Conservation (phyloP, 2,888 invertebrate genomes). For the Bombylius discolor region DNA sequence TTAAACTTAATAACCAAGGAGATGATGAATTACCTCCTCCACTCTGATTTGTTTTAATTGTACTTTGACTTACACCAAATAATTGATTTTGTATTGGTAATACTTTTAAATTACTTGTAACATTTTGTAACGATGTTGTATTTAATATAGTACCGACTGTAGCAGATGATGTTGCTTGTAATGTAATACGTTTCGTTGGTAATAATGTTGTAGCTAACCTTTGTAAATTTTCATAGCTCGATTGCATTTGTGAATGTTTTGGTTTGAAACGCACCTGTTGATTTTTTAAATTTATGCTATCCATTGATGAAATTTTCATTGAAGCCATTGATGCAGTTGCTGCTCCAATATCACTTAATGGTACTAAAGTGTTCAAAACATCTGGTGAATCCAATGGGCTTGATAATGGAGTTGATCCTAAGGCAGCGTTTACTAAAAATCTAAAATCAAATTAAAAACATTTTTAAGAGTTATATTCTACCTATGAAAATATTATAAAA, state of each 20-base stretch:
- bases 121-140: slow-evolving; percentile 1
- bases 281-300: slow-evolving; percentile 32
- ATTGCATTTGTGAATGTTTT: slow-evolving; percentile 36
- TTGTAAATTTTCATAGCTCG: slow-evolving; percentile 35
- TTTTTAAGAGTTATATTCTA: neutral
- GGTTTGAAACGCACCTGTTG: slow-evolving; percentile 44
- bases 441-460: slow-evolving; percentile 40
- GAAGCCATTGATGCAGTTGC: slow-evolving; percentile 35
- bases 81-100: neutral
- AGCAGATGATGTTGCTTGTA: slow-evolving; percentile 11
- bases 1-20: slow-evolving; percentile 27
- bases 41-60: slow-evolving; percentile 7
- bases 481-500: no score
- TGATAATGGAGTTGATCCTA: slow-evolving; percentile 62
- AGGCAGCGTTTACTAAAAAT: slow-evolving; percentile 69
- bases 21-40: slow-evolving; percentile 13
- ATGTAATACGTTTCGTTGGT: slow-evolving; percentile 20
- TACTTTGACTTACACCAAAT: slow-evolving; percentile 3
- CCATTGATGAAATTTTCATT: slow-evolving; percentile 35
- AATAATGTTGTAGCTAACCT: slow-evolving; percentile 30
- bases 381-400: slow-evolving; percentile 77
- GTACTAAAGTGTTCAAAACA: slow-evolving; percentile 39
- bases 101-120: neutral
- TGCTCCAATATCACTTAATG: slow-evolving; percentile 34
- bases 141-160: slow-evolving; percentile 14